phyloP scores from a whole-genome alignment of 1,140 invertebrate genomes.

The Scylla paramamosain region DNA sequence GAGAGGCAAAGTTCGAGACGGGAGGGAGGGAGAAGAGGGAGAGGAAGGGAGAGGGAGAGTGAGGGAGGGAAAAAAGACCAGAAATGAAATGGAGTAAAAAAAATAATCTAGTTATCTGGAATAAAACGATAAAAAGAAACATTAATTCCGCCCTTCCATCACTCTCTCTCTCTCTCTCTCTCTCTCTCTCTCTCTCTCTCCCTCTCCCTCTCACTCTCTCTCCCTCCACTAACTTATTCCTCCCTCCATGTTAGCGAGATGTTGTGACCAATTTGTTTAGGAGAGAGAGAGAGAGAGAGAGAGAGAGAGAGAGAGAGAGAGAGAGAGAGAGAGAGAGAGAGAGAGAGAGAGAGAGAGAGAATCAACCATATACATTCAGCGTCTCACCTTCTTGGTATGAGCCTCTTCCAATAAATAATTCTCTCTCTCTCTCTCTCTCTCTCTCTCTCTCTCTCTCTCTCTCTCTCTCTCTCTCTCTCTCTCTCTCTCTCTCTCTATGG shows the following conservation, averaged over 20 bases:
- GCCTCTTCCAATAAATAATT: neutral
- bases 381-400: neutral
- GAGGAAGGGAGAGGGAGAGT: neutral
- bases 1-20: neutral
- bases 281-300: conserved; percentile 48
- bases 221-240: neutral
- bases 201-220: no score
- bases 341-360: neutral
- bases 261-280: neutral
- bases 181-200: no score
- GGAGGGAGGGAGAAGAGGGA: neutral
- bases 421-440: neutral
- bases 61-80: neutral
- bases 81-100: neutral
- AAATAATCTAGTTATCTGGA: neutral
- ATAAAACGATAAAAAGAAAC: no score
- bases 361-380: conserved; percentile 9
- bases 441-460: neutral
- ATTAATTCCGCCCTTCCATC: neutral
- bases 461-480: neutral
- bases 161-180: neutral
- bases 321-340: conserved; percentile 48
- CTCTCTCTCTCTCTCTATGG: neutral
- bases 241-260: neutral
- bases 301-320: conserved; percentile 26